Conservation (phyloP, 2,888 invertebrate species). For the Macroteleia sp. region DNA sequence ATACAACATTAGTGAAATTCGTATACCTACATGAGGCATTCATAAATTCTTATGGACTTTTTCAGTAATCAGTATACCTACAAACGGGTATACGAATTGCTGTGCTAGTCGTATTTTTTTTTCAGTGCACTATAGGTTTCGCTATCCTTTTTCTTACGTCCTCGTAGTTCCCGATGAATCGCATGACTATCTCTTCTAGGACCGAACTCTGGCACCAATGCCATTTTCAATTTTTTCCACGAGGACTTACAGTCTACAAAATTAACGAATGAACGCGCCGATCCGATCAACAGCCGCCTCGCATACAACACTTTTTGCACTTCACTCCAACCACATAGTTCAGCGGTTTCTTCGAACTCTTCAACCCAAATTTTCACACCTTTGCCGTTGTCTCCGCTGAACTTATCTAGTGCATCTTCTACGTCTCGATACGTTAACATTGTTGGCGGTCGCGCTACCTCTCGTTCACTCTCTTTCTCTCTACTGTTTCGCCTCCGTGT, state of each 20-base stretch:
- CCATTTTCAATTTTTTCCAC: conserved; percentile 31
- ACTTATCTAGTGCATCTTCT: conserved; percentile 29
- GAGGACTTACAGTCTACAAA: conserved; percentile 29
- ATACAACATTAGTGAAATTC: too few species aligned
- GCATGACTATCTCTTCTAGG: conserved; percentile 7
- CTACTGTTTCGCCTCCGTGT: background rate
- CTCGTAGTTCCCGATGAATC: conserved; percentile 30
- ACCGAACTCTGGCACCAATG: conserved; percentile 29
- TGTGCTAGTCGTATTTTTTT: too few species aligned
- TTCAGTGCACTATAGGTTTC: conserved; percentile 38
- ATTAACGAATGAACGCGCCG: conserved; percentile 21
- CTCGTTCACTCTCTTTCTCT: background rate
- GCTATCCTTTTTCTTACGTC: conserved; percentile 26
- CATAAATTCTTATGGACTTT: too few species aligned
- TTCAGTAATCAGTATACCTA: too few species aligned
- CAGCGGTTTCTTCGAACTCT: conserved; percentile 16
- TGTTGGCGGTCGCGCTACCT: background rate
- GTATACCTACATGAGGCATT: too few species aligned
- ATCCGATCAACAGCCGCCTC: conserved; percentile 41
- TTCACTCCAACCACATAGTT: conserved; percentile 27
- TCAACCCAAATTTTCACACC: conserved; percentile 37
- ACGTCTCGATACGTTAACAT: conserved; percentile 49
- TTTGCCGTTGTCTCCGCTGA: conserved; percentile 31
- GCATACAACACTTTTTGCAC: conserved; percentile 53
- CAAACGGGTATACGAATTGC: too few species aligned